These are phyloP conservation scores for Porites lutea DNA, from an alignment of 64 coral and sea anemone species.

Conservation along the genomic window DNA sequence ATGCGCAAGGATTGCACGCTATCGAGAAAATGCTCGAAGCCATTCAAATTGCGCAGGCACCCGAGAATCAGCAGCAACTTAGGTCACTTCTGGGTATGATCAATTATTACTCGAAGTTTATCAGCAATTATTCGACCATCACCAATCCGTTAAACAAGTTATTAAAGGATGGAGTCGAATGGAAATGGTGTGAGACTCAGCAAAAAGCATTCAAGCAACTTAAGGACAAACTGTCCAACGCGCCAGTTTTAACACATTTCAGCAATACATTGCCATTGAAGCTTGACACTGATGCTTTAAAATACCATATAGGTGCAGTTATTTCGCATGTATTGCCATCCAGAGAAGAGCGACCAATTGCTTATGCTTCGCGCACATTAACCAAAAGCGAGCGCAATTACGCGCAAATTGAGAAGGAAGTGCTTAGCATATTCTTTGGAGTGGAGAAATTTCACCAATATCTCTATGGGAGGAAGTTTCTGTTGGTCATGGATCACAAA, in stretches of 20 bases:
- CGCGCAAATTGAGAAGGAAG: slow-evolving; percentile 65
- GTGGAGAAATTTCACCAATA: slow-evolving; percentile 76
- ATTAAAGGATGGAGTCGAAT: neutral
- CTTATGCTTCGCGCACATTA: slow-evolving; percentile 55
- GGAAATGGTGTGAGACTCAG: neutral
- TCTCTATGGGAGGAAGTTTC: slow-evolving; percentile 67
- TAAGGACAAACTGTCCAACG: slow-evolving; percentile 18
- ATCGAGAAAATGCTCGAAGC: slow-evolving; percentile 26
- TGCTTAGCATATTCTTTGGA: slow-evolving; percentile 57
- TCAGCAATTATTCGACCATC: no score
- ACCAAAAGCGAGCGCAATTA: slow-evolving; percentile 60
- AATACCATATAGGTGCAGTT: slow-evolving; percentile 54
- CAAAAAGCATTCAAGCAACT: slow-evolving; percentile 21
- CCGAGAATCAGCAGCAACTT: slow-evolving; percentile 23
- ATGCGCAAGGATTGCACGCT: neutral
- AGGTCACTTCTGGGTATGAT: slow-evolving; percentile 3
- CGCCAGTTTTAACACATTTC: slow-evolving; percentile 21
- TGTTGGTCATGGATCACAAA: slow-evolving; percentile 54
- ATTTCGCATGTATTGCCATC: slow-evolving; percentile 70
- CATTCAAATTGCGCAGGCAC: slow-evolving; percentile 47
- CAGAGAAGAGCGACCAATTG: slow-evolving; percentile 73
- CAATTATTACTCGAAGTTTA: slow-evolving; percentile 8
- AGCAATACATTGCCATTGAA: slow-evolving; percentile 12
- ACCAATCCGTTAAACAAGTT: no score
- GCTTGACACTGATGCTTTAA: slow-evolving; percentile 61